Evolutionary conservation across 1,140 invertebrate genomes (phyloP).

Genomic region (Penaeus japonicus): DNA sequence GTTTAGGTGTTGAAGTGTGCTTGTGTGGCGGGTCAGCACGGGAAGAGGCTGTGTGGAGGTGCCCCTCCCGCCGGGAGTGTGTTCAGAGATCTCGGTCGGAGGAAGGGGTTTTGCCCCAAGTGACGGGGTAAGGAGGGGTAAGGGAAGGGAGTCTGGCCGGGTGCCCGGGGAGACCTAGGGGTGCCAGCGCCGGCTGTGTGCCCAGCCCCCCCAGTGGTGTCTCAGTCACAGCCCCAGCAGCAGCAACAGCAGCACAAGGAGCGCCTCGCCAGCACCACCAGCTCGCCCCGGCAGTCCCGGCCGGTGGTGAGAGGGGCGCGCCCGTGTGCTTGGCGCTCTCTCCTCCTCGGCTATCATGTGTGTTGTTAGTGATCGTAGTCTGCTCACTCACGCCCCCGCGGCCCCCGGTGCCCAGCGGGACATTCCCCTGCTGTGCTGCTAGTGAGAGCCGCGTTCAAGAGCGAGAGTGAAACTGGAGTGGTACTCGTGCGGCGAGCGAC

Average conservation of each 20-base stretch:
- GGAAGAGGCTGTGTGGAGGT: too few relatives aligned
- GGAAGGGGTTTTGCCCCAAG: not conserved
- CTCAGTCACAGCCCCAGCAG: not conserved
- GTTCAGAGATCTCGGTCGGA: not conserved
- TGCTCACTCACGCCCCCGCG: not conserved
- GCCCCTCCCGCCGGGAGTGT: not conserved
- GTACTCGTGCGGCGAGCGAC: too few relatives aligned
- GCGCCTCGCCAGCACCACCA: conserved; percentile 7
- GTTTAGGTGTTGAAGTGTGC: too few relatives aligned
- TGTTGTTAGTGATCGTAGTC: not conserved
- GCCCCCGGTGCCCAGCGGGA: not conserved
- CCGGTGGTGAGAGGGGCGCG: conserved; percentile 39
- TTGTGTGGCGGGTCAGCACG: too few relatives aligned
- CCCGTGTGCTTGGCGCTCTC: conserved; percentile 31
- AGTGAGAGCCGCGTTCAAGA: too few relatives aligned
- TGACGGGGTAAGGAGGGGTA: not conserved
- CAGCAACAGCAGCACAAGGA: conserved; percentile 23
- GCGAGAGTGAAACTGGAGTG: too few relatives aligned
- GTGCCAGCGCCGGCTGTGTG: conserved; percentile 37
- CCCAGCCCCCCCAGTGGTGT: not conserved
- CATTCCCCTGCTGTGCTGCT: not conserved
- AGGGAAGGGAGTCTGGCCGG: conserved; percentile 27
- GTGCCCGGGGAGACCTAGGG: conserved; percentile 15
- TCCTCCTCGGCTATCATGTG: conserved; percentile 13
- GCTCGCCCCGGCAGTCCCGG: conserved; percentile 19